Evolutionary conservation across 2,113 vertebrate genomes (phyloP).

Genomic region (Plotosus lineatus): DNA sequence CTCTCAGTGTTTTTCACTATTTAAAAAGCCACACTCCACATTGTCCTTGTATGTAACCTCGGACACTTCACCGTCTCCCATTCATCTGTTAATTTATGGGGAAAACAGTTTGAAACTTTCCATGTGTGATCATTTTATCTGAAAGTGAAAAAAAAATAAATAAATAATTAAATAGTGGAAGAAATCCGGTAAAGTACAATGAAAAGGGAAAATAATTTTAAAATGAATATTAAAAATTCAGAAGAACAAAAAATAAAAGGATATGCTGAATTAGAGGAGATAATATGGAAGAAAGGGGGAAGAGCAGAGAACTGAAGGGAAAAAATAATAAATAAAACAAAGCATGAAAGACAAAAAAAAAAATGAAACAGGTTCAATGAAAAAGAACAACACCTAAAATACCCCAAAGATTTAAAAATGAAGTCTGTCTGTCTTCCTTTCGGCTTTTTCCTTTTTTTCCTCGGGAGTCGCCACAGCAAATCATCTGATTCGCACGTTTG

Average conservation of each 20-base stretch:
- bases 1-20: background rate
- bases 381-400: background rate
- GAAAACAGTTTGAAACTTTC: background rate
- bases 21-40: constrained; percentile 10
- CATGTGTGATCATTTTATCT: background rate
- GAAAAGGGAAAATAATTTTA: background rate
- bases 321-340: background rate
- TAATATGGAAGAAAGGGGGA: background rate
- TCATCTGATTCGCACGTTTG: no score
- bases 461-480: no score
- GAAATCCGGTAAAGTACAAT: background rate
- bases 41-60: constrained; percentile 14
- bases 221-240: background rate
- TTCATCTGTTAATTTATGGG: background rate
- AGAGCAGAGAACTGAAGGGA: background rate
- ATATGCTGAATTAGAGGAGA: background rate
- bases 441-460: no score
- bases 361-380: background rate
- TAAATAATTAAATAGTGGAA: background rate
- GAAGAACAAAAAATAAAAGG: background rate
- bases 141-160: background rate
- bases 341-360: background rate
- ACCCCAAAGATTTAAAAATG: background rate
- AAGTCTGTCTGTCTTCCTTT: no score
- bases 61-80: background rate